Evolutionary conservation across 2,113 vertebrate species (phyloP).

Genomic region (Perca flavescens): DNA sequence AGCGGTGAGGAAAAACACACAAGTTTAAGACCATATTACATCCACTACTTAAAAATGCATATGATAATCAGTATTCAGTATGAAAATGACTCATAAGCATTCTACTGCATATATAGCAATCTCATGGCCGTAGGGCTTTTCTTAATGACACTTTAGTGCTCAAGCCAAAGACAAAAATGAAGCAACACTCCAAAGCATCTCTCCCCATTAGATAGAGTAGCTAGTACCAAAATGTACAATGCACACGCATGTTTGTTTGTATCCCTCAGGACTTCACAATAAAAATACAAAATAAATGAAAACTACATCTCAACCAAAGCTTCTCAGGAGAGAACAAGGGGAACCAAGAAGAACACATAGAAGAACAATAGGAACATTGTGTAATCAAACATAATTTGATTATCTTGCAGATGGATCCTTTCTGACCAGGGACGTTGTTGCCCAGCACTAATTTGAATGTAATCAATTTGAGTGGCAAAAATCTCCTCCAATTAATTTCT

Average conservation of each 20-base stretch:
- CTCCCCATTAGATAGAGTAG: conserved; percentile 10
- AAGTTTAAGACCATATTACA: conserved; percentile 32
- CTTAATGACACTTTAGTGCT: conserved; percentile 12
- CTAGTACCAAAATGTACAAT: not conserved
- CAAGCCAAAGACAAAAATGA: conserved; percentile 18
- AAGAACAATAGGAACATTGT: not conserved
- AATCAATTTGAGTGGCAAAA: conserved; percentile 21
- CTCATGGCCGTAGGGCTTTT: conserved; percentile 36
- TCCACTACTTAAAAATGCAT: conserved; percentile 59
- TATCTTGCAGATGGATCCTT: not conserved
- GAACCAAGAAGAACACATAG: not conserved
- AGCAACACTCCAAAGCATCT: conserved; percentile 23
- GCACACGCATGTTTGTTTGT: not conserved
- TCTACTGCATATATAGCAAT: conserved; percentile 27
- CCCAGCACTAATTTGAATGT: not conserved
- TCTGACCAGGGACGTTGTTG: not conserved
- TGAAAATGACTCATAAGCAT: conserved; percentile 51
- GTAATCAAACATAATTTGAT: conserved; percentile 16
- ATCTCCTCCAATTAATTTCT: conserved; percentile 4
- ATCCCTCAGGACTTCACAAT: not conserved
- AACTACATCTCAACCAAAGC: not conserved
- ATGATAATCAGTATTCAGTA: conserved; percentile 63
- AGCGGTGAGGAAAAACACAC: conserved; percentile 41
- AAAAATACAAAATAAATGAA: not conserved
- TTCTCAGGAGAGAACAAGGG: not conserved